Conservation (phyloP, 2,113 vertebrate genomes). For the pig (Sus scrofa) region T2T-Sscrofa CM000814.6:15494001-15494500, state of each 20-base stretch:
- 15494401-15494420: background rate
- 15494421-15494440: too few species aligned
- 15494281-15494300: background rate
- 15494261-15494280: slow-evolving; percentile 56
- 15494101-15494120: background rate
- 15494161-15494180: background rate
- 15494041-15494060: background rate
- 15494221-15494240: slow-evolving; percentile 35
- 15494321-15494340: background rate
- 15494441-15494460: too few species aligned
- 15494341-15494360: background rate
- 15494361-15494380: background rate
- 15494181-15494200: background rate
- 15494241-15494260: background rate
- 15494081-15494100: background rate
- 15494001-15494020: background rate
- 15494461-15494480: background rate
- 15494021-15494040: background rate
- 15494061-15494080: background rate
- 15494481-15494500: background rate
- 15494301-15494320: background rate
- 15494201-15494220: background rate
- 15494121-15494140: background rate
- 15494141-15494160: background rate
- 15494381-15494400: background rate